Percentiles rank a stretch among this genome's conserved stretches.
Conservation (phyloP, 2,113 vertebrate genomes). For the Andinoacara biseriatus region DNA sequence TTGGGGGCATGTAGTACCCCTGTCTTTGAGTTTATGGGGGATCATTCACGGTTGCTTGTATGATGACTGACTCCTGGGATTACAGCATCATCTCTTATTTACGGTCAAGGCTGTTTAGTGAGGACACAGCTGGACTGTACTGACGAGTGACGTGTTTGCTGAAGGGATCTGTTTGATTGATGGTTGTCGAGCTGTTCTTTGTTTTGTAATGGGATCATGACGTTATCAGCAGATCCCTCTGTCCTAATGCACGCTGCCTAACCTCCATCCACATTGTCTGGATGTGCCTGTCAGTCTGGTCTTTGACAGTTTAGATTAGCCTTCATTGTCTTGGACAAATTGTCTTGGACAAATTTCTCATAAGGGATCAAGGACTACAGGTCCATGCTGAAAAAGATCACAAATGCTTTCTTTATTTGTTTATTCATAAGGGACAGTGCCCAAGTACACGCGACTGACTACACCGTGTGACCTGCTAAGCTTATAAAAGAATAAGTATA, state of each 20-base stretch:
- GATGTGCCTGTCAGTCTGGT: not conserved
- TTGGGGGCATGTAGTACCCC: conserved; percentile 23
- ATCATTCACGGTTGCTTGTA: conserved; percentile 37
- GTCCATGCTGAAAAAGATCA: no score
- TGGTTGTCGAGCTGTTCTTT: conserved; percentile 28
- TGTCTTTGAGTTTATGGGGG: conserved; percentile 25
- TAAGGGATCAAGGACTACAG: not conserved
- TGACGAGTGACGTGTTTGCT: conserved; percentile 40
- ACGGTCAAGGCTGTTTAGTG: conserved; percentile 27
- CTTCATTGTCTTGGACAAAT: not conserved
- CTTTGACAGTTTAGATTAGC: not conserved
- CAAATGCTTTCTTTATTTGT: not conserved
- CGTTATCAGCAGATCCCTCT: conserved; percentile 36
- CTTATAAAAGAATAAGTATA: not conserved
- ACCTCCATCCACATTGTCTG: conserved; percentile 1
- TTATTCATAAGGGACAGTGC: no score
- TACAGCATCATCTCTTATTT: conserved; percentile 32
- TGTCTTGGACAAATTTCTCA: not conserved
- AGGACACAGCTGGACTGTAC: conserved; percentile 32
- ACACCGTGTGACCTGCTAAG: not conserved
- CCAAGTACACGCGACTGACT: not conserved
- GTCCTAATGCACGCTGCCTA: not conserved
- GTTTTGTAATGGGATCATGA: conserved; percentile 41
- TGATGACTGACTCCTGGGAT: conserved; percentile 16
- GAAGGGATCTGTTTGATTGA: conserved; percentile 44